A percentile compares a stretch with the other conserved stretches of the same genome.
phyloP scores from a whole-genome alignment of 2,888 invertebrate genomes.

The Diaphora mendica region DNA sequence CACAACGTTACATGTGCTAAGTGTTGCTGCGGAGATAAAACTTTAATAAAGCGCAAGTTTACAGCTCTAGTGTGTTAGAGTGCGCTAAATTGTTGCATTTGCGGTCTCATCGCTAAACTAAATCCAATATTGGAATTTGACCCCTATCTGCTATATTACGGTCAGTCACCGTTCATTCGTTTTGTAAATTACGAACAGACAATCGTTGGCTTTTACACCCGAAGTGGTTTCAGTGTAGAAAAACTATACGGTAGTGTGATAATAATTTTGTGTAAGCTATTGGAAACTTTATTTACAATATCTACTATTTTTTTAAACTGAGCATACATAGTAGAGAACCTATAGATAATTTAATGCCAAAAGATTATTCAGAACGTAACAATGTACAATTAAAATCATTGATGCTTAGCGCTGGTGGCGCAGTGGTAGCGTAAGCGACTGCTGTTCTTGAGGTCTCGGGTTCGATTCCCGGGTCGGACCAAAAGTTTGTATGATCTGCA shows the following conservation, averaged over 20 bases:
- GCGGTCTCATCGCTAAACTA: conserved; percentile 62
- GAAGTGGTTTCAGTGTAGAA: conserved; percentile 13
- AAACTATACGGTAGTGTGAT: background rate
- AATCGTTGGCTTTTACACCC: conserved; percentile 44
- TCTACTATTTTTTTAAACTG: background rate
- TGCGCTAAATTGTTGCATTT: conserved; percentile 62
- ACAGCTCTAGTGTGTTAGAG: conserved; percentile 47
- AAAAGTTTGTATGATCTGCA: no score
- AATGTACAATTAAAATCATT: no score
- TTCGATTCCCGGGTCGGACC: no score
- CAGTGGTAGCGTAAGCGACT: no score
- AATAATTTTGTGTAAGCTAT: conserved; percentile 3
- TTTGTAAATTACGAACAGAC: conserved; percentile 53
- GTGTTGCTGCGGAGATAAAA: conserved; percentile 49
- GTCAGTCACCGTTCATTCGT: conserved; percentile 53
- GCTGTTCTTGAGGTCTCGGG: no score
- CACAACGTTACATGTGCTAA: conserved; percentile 41
- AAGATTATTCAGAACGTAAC: background rate
- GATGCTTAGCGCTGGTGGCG: no score
- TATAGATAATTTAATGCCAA: background rate
- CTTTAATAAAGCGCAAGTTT: conserved; percentile 59
- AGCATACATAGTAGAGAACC: background rate
- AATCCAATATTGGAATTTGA: conserved; percentile 67
- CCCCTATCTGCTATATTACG: conserved; percentile 59
- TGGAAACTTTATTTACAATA: background rate